Evolutionary conservation across 2,113 vertebrate genomes (phyloP).

Genomic region (Ploceus nigricollis): DNA sequence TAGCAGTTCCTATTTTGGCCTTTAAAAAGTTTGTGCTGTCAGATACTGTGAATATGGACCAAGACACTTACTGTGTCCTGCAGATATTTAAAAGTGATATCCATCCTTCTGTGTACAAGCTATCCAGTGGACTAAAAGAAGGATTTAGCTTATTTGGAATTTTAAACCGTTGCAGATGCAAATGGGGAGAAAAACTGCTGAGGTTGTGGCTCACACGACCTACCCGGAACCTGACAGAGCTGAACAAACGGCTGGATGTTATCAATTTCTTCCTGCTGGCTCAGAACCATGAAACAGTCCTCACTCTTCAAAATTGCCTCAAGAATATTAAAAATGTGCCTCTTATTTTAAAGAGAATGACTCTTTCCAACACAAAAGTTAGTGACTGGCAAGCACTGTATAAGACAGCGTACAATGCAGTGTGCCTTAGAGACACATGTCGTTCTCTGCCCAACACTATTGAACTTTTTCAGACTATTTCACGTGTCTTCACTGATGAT

Average conservation of each 20-base stretch:
- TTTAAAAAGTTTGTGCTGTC: conserved; percentile 84
- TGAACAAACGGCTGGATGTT: conserved; percentile 88
- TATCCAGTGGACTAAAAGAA: conserved; percentile 90
- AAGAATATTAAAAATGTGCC: conserved; percentile 91
- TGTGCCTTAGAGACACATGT: conserved; percentile 87
- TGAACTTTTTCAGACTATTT: conserved; percentile 87
- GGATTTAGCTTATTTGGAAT: conserved; percentile 93
- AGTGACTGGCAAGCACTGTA: conserved; percentile 92
- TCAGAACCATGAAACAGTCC: conserved; percentile 81
- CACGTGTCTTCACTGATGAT: conserved; percentile 85
- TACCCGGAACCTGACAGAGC: conserved; percentile 79
- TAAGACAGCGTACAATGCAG: conserved; percentile 87
- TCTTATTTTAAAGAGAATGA: conserved; percentile 89
- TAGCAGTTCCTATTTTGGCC: conserved; percentile 86
- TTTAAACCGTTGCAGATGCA: conserved; percentile 79
- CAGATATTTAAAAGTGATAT: conserved; percentile 96
- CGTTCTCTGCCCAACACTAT: conserved; percentile 83
- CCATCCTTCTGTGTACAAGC: conserved; percentile 96
- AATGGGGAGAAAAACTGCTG: conserved; percentile 78
- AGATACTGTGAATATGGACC: conserved; percentile 77
- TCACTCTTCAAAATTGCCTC: conserved; percentile 83
- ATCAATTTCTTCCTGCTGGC: conserved; percentile 89
- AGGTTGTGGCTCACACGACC: conserved; percentile 91
- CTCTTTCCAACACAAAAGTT: conserved; percentile 87
- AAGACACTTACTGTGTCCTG: conserved; percentile 79